Evolutionary conservation across 2,888 invertebrate genomes (phyloP), one percentile per base, ranked within the genome.

Genomic region (Mechanitis messenoides): DNA sequence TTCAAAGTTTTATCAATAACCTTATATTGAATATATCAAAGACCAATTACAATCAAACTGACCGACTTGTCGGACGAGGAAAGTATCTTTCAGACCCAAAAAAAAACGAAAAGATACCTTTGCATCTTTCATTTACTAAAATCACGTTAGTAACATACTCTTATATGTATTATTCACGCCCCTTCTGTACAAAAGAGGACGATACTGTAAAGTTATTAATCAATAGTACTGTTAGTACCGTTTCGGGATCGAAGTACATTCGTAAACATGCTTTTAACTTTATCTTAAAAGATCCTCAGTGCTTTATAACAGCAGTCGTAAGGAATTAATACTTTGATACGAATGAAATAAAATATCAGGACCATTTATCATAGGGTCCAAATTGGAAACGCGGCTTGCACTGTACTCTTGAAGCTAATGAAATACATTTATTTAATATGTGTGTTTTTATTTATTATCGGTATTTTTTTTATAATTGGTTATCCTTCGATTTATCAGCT

Each of bases 381-480:
- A 74, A 74, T 72, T 69, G 69, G 69, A 54, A 61, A 59, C 66
- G 56, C 62, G 68, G 64, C 67, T 38, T 61, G 66, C 68, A 74
- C 74, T 71, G 72, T 47, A 28, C 50, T 54, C 73, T 66, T 68
- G 69, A 72, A 69, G 70, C 56, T 72, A 73, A 78, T 72, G 71
- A 72, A 77, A 75, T 68, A 66, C 66, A 70, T 68, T 73, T 70
- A 71, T 78, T 77, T 74, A 75, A 76, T 78, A 73, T 72, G 68
- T 71, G 66, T 68, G 62, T 67, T 66, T 70, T 76, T 74, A 77
- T 81, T 81, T 79, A 80, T 78, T 73, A 68, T 69, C 68, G 61
- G 58, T 71, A 76, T 81, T 72, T 70, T 73, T 77, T 75, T 54
- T 73, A 74, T 80, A 80, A 81, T 81, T 78, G 76, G 73, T 75